phyloP scores from a whole-genome alignment of 2,797 vertebrate species.

The Sebastes dallii region DNA sequence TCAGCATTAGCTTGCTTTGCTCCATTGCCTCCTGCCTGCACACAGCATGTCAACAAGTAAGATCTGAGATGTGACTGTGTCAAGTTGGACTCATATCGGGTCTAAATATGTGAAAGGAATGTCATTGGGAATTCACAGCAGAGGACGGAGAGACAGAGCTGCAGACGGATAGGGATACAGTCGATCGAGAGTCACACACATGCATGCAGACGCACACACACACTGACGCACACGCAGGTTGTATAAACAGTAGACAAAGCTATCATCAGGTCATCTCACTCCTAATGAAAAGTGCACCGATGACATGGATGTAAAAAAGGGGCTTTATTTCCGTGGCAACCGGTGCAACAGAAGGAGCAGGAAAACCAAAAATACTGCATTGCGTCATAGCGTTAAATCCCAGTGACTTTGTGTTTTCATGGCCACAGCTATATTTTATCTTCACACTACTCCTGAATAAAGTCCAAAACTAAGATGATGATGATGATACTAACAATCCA shows the following conservation, averaged over 20 bases:
- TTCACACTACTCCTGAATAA: background rate
- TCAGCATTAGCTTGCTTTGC: conserved; percentile 61
- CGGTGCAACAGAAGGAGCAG: conserved; percentile 39
- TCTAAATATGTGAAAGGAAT: conserved; percentile 64
- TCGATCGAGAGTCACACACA: conserved; percentile 18
- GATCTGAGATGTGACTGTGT: conserved; percentile 62
- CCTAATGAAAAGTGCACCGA: conserved; percentile 66
- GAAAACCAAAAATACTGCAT: conserved; percentile 64
- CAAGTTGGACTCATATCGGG: conserved; percentile 54
- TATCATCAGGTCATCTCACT: conserved; percentile 35
- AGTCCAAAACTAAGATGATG: conserved; percentile 12
- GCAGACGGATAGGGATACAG: conserved; percentile 9
- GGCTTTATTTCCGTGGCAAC: conserved; percentile 72
- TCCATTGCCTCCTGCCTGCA: conserved; percentile 60
- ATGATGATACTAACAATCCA: background rate
- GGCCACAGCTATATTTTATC: conserved; percentile 10
- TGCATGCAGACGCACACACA: background rate
- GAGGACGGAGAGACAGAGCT: background rate
- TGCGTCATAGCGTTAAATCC: conserved; percentile 60
- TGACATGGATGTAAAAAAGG: conserved; percentile 56
- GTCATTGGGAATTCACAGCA: conserved; percentile 48
- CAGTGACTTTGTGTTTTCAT: conserved; percentile 39
- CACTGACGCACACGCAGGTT: conserved; percentile 23
- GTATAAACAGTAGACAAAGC: conserved; percentile 54
- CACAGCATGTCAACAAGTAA: conserved; percentile 72